phyloP scores from a whole-genome alignment of 2,113 vertebrate species.

The Otus sunia region DNA sequence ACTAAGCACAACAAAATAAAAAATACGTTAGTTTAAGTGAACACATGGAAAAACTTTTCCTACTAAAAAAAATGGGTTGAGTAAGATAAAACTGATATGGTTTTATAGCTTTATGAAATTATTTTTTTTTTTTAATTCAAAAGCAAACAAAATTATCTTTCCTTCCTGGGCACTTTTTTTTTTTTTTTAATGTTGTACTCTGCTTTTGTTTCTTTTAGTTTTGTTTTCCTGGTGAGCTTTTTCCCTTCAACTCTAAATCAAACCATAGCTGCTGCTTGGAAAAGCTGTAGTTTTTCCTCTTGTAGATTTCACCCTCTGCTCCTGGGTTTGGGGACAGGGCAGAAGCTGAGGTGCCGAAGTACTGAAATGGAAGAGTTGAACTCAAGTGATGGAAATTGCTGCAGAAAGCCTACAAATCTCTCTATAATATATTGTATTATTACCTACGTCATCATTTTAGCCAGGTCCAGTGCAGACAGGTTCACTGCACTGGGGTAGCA shows the following conservation, averaged over 20 bases:
- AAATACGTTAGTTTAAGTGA: neutral
- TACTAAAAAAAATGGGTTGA: neutral
- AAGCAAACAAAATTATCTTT: neutral
- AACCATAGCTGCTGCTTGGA: neutral
- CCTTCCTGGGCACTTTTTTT: neutral
- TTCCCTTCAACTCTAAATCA: neutral
- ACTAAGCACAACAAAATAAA: neutral
- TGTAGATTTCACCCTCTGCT: neutral
- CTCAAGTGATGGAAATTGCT: neutral
- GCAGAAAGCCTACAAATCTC: neutral
- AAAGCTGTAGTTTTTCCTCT: neutral
- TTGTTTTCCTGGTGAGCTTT: neutral
- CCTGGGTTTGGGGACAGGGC: neutral
- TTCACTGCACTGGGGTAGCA: neutral
- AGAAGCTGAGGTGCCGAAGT: neutral
- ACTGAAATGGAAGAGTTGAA: neutral
- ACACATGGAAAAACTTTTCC: neutral
- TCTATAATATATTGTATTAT: neutral
- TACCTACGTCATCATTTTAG: neutral
- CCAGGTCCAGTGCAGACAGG: neutral
- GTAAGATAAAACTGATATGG: neutral
- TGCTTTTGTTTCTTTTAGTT: neutral
- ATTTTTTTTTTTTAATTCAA: neutral
- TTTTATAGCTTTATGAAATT: neutral
- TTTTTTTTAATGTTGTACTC: neutral